These are phyloP conservation scores for Gonioctena quinquepunctata DNA, from an alignment of 1,140 invertebrate genomes.

Conservation along the genomic window DNA sequence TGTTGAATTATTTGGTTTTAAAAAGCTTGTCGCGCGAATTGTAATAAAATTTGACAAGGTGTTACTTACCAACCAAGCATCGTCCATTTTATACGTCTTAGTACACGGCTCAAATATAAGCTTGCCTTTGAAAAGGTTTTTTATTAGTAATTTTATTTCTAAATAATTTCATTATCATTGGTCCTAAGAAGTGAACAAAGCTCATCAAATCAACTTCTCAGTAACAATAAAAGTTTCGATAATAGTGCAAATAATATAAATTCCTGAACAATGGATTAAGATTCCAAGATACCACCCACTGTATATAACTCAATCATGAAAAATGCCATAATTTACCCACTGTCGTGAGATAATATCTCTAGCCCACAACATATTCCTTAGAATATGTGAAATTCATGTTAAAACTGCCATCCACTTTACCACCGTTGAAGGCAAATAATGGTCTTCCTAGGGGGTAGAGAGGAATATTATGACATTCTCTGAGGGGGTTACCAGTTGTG, in stretches of 20 bases:
- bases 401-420: constrained; percentile 37
- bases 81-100: too few species aligned
- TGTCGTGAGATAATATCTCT: constrained; percentile 7
- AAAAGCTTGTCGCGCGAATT: too few species aligned
- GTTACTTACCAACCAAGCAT: too few species aligned
- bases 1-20: too few species aligned
- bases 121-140: too few species aligned
- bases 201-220: too few species aligned
- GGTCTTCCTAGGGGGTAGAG: constrained; percentile 40
- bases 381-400: constrained; percentile 29
- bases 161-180: too few species aligned
- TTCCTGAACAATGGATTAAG: neutral
- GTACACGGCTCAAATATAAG: too few species aligned
- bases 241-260: neutral
- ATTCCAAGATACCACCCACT: neutral
- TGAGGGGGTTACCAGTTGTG: constrained; percentile 34
- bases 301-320: constrained; percentile 14
- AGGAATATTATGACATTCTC: constrained; percentile 51
- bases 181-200: too few species aligned
- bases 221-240: neutral
- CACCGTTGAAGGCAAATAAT: constrained; percentile 40
- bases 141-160: too few species aligned
- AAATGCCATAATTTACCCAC: constrained; percentile 14
- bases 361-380: constrained; percentile 19
- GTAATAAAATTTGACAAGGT: too few species aligned